Conservation (phyloP, 2,888 invertebrate species). For the Acanthosepion lycidas region DNA sequence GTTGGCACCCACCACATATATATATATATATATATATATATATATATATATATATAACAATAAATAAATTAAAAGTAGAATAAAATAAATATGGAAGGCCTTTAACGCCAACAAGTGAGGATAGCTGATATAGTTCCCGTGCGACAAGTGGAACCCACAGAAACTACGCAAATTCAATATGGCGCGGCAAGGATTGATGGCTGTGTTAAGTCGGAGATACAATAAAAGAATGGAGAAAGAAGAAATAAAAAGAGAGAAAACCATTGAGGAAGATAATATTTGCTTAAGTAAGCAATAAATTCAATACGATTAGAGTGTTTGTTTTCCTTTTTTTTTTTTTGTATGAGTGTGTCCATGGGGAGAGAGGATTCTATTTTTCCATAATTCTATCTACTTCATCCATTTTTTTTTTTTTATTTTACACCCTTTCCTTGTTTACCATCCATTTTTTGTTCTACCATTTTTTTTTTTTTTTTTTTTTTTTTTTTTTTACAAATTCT, state of each 20-base stretch:
- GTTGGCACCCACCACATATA: background rate
- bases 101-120: background rate
- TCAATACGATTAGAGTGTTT: background rate
- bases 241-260: background rate
- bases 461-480: background rate
- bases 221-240: background rate
- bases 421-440: background rate
- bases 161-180: slow-evolving; percentile 33
- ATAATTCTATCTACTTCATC: background rate
- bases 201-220: background rate
- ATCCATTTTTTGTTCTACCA: background rate
- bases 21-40: background rate
- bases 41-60: background rate
- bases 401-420: background rate
- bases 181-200: background rate
- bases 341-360: background rate
- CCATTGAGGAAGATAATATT: background rate
- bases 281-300: slow-evolving; percentile 33
- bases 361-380: background rate
- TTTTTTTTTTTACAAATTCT: background rate
- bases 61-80: background rate
- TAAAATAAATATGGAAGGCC: background rate
- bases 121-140: slow-evolving; percentile 4
- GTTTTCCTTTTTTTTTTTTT: background rate
- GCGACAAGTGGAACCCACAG: slow-evolving; percentile 33